Percentiles rank a stretch among this genome's conserved stretches.
These are phyloP conservation scores for Arrhopalites spinosus DNA, from an alignment of 2,888 invertebrate genomes.

Conservation along the genomic window DNA sequence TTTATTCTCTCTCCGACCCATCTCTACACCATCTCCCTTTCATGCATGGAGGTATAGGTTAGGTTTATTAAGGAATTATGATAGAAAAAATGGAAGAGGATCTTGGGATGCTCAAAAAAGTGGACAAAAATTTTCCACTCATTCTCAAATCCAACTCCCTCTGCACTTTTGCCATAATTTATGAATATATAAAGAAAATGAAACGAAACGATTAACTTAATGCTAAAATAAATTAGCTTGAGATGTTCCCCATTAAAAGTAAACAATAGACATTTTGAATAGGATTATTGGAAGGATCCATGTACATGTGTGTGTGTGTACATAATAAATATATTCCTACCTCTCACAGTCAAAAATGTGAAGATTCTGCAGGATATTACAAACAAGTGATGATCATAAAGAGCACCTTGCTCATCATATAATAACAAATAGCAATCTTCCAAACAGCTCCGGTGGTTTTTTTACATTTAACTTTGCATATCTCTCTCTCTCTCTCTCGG, in stretches of 20 bases:
- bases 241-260: conserved; percentile 24
- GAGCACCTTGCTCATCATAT: conserved; percentile 2
- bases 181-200: conserved; percentile 31
- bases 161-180: conserved; percentile 23
- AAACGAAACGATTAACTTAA: conserved; percentile 29
- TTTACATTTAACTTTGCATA: too few relatives aligned
- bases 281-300: not conserved
- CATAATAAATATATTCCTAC: not conserved
- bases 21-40: not conserved
- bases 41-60: too few relatives aligned
- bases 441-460: not conserved
- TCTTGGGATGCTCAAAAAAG: not conserved
- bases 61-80: too few relatives aligned
- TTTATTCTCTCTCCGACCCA: not conserved
- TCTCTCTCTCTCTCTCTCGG: too few relatives aligned
- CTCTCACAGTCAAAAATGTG: too few relatives aligned
- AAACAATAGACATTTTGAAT: conserved; percentile 10
- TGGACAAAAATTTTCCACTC: too few relatives aligned
- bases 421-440: not conserved
- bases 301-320: not conserved
- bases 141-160: not conserved
- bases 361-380: not conserved
- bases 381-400: conserved; percentile 12
- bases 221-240: conserved; percentile 29
- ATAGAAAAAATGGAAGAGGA: not conserved